Conservation (phyloP, 2,113 vertebrate genomes). For the Chamaea fasciata region DNA sequence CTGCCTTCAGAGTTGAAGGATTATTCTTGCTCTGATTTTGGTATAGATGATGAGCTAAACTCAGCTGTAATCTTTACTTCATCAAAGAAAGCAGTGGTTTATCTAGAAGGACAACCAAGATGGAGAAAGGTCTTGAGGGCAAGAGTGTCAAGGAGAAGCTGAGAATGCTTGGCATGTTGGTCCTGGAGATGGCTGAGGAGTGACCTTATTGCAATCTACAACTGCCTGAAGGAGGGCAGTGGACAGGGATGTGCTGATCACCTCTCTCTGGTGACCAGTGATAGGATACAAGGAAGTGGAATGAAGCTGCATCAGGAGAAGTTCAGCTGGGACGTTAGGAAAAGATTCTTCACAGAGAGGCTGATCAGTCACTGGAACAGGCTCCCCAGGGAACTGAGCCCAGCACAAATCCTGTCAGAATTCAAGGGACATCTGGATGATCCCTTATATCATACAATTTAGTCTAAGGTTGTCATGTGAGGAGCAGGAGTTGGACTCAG, state of each 20-base stretch:
- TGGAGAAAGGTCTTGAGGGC: background rate
- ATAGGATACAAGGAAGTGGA: background rate
- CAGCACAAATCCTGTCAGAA: background rate
- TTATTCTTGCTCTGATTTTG: background rate
- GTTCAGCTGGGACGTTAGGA: background rate
- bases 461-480: background rate
- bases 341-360: background rate
- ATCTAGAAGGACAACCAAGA: background rate
- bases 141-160: background rate
- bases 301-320: background rate
- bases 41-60: background rate
- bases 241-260: background rate
- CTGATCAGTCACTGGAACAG: background rate
- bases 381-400: background rate
- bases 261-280: background rate
- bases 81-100: background rate
- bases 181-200: background rate
- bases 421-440: background rate
- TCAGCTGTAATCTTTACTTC: background rate
- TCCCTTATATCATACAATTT: background rate
- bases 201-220: background rate
- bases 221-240: background rate
- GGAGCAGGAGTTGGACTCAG: background rate
- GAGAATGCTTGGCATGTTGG: background rate
- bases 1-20: background rate